Base-by-base conservation (phyloP, 2,888 invertebrate species). In the Agrochola macilenta region DNA sequence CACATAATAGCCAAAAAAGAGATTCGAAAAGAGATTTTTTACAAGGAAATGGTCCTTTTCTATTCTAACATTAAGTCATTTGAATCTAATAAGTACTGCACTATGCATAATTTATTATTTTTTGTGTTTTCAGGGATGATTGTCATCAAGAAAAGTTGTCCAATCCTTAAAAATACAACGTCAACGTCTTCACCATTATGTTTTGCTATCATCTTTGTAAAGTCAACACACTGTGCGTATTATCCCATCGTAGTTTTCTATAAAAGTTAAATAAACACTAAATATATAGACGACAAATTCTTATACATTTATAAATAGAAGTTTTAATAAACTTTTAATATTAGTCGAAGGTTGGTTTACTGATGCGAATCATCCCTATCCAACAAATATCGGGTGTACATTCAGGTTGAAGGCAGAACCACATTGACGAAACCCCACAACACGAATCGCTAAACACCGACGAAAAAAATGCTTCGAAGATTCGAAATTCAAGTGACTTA, bases 31-130 rank as follows among this genome's bases (percentile, higher is more conserved):
- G 79, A 89, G 84, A 88, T 81, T 73, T 82, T 82, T 81, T 54
- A 79, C 60, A 86, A 83, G 81, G 71, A 81, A 68, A 65, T 82
- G 72, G 63, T 79, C 75, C 79, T 83, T 87, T 74, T 76, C 73
- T 85, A 87, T 78, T 82, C 74, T 85, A 81, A 83, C 5, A 81
- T 84, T 86, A 82, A 76, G 76, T 84, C 58, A 82, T 82, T 84
- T 81, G 77, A 78, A 86, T 83, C 72, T 87, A 87, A 71, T 89
- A 89, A 89, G 89, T 89, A 89, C 89, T 82, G 84, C 74, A 76
- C 74, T 81, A 82, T 69, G 77, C 63, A 82, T 76, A 76, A 65
- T 78, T 85, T 78, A 74, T 85, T 82, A 72, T 79, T 82, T 65
- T 69, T 12, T 76, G 58, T 81, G 61, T 74, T 70, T 49, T 74